Evolutionary conservation across 2,113 vertebrate genomes (phyloP), one percentile per base, ranked within the genome.

Genomic region (Pterophyllum scalare): DNA sequence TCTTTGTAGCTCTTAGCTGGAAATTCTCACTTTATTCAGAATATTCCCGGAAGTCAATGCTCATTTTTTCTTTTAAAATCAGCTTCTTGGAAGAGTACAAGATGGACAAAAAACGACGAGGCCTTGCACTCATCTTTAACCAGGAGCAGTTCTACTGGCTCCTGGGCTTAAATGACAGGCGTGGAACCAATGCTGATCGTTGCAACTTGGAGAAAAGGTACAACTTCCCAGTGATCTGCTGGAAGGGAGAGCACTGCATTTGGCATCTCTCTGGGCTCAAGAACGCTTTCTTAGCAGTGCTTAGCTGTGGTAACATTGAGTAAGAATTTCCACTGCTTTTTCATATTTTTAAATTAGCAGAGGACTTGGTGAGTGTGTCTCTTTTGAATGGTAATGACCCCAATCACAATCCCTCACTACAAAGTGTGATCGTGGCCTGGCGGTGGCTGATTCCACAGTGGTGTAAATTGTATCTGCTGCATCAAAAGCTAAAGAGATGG

Each of bases 61-160:
- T 49, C 4, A 28, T 7, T 70, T 43, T 49, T 70, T 28, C 28
- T 10, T 70, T 24, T 20, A 49, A 70, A 70, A 64, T 7, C 43
- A 92, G 90, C 82, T 93, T 82, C 11, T 82, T 96, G 26, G 96
- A 94, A 78, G 95, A 97, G 87, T 99, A 99, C 93, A 97, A 94
- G 84, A 99, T 98, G 98, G 93, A 93, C 87, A 94, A 97, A 82
- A 95, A 84, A 60, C 95, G 88, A 59, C 95, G 98, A 91, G 98
- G 98, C 43, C 24, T 96, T 7, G 98, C 97, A 0, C 93, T 99
- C 2, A 97, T 99, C 88, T 99, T 99, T 90, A 99, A 99, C 90
- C 98, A 99, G 0, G 98, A 99, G 86, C 80, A 12, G 24, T 99
- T 99, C 89, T 96, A 11, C 78, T 98, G 97, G 98, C 91, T 70